Base-by-base conservation (phyloP, 2,888 invertebrate species). In the Blastobasis lacticolella region DNA sequence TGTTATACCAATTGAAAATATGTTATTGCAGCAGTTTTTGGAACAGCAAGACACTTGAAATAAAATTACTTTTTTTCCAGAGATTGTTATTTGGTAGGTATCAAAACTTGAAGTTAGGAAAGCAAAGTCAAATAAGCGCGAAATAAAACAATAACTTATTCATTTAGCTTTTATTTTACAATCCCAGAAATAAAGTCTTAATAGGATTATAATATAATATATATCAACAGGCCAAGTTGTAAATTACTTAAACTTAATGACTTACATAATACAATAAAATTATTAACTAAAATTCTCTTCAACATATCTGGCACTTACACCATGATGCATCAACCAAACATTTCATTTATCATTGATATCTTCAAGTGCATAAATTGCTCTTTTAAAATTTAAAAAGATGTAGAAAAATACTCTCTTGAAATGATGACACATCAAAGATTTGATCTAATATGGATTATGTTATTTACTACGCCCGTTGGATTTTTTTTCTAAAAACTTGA, bases 1-100 rank as follows among this genome's bases (percentile, higher is more conserved):
- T 40, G 71, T 90, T 36, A 95, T 97, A 73, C 95, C 97, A 0
- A 91, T 97, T 37, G 93, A 94, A 60, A 90, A 90, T 58, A 73
- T 80, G 9, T 86, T 96, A 45, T 78, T 97, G 54, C 92, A 93
- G 69, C 94, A 96, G 70, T 96, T 96, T 78, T 74, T 94, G 48
- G 93, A 93, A 54, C 89, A 92, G 67, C 90, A 91, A 62, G 80
- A 42, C 9, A 42, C 5, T 10, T 23, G 23, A 23, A 23, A 23
- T 23, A 23, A 23, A 2, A 23, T 23, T 23, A 23, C n/a, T 23
- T 23, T 23, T 23, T 23, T 23, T 23, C 41, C 6, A 40, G 6
- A 40, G 41, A 8, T 40, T 40, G 41, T 40, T 9, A 40, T 9
- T 40, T 40, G 41, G 6, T 40, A 9, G 7, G 6, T 40, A 40